Evolutionary conservation across 2,888 invertebrate species (phyloP), one percentile per base, ranked within the genome.

Genomic region (Eupeodes luniger): DNA sequence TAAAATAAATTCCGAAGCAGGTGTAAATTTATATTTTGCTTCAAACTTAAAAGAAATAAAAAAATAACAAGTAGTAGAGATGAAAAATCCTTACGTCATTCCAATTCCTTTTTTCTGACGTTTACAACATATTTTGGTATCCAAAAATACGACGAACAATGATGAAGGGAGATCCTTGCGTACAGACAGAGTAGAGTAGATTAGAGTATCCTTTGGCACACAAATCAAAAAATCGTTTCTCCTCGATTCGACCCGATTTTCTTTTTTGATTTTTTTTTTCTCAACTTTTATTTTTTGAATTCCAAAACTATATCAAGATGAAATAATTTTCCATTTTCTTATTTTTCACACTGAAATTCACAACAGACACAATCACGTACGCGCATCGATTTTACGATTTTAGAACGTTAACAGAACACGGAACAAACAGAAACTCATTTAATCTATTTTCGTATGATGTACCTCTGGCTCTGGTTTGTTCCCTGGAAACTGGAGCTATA

Each of bases 41-140:
- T 16, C 59, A 59, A 72, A 67, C 27, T 2, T 59, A 55, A 55
- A 40, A 70, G 4, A 70, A 34, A 11, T 36, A 40, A 4, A 40
- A 19, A 51, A 6, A 40, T 2, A 16, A 70, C 53, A 36, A 16
- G n/a, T 9, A 44, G 14, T 12, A 36, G 11, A 14, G n/a, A 44
- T 11, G 11, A 47, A 27, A 19, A n/a, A 57, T 87, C 80, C 87
- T 87, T 87, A 87, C 87, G 87, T 87, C 87, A 87, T 84, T 84
- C 83, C 87, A 80, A 72, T 82, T 81, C 34, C 74, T 27, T 57
- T 77, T 79, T 80, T 83, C 79, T 84, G 87, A 83, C 83, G 83
- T 87, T 83, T 87, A 87, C 80, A 87, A 74, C 82, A 82, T 86
- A 82, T 79, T 79, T 87, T 76, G 40, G 55, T 83, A 87, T 83